Conservation (phyloP, 2,797 vertebrate genomes). For the Notoglanidium macrostoma region DNA sequence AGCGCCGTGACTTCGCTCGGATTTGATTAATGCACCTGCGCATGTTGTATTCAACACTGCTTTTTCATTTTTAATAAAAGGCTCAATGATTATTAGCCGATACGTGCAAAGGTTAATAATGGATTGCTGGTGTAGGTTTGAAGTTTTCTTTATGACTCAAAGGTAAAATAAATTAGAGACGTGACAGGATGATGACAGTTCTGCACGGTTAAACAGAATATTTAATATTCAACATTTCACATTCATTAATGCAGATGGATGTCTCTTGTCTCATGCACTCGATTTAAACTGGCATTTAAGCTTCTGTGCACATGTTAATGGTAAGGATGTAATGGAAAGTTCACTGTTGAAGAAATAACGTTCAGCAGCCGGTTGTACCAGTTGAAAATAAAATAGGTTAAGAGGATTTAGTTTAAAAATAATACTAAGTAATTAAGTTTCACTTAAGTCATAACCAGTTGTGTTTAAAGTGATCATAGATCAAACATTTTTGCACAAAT, state of each 20-base stretch:
- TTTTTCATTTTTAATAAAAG: background rate
- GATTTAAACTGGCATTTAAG: slow-evolving; percentile 34
- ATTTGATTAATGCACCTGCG: slow-evolving; percentile 42
- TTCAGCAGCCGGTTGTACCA: background rate
- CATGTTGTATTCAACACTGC: background rate
- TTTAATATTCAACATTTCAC: slow-evolving; percentile 17
- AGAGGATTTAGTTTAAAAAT: background rate
- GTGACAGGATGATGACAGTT: slow-evolving; percentile 3
- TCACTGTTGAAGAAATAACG: slow-evolving; percentile 9
- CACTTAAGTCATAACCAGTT: background rate
- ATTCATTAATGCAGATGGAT: slow-evolving; percentile 22
- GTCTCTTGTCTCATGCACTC: background rate
- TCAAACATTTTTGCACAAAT: too few species aligned
- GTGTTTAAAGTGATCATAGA: too few species aligned
- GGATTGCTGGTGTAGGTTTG: background rate
- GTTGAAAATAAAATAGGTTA: background rate
- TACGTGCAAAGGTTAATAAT: background rate
- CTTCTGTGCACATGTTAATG: slow-evolving; percentile 15
- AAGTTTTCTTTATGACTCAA: background rate
- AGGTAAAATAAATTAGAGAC: background rate
- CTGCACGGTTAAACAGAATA: slow-evolving; percentile 12
- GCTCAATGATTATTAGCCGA: background rate
- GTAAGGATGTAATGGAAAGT: slow-evolving; percentile 12
- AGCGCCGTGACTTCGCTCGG: background rate
- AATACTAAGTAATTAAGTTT: background rate